Evolutionary conservation across 92 coral and sea anemone species (phyloP).

Genomic region (Porites lobata): DNA sequence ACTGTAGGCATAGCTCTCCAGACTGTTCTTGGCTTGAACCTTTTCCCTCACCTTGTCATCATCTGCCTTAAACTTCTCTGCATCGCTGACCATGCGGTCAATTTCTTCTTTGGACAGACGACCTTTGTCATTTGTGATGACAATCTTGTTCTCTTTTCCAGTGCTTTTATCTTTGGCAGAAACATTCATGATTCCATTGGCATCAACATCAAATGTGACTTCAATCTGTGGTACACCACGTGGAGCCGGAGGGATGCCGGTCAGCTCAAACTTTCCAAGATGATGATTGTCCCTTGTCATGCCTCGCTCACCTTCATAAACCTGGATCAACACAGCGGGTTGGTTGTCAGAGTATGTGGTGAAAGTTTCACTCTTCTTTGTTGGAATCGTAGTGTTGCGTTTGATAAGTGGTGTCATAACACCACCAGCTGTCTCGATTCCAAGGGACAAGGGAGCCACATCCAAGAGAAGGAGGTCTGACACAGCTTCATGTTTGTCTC

Average conservation of each 20-base stretch:
- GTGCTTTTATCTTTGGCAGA: slow-evolving; percentile 73
- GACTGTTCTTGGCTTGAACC: slow-evolving; percentile 79
- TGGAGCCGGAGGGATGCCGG: slow-evolving; percentile 79
- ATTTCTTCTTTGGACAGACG: slow-evolving; percentile 70
- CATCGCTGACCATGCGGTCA: slow-evolving; percentile 73
- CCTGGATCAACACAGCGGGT: slow-evolving; percentile 68
- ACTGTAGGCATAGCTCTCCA: slow-evolving; percentile 90
- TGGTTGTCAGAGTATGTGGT: slow-evolving; percentile 76
- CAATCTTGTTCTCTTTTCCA: slow-evolving; percentile 66
- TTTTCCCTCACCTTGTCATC: slow-evolving; percentile 79
- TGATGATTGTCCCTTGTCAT: slow-evolving; percentile 67
- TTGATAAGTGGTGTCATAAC: slow-evolving; percentile 65
- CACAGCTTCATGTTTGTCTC: slow-evolving; percentile 65
- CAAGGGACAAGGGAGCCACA: slow-evolving; percentile 73
- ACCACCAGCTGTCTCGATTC: slow-evolving; percentile 74
- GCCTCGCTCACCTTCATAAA: slow-evolving; percentile 61
- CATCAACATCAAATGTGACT: slow-evolving; percentile 72
- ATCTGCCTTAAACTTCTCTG: slow-evolving; percentile 80
- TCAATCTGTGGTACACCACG: slow-evolving; percentile 77
- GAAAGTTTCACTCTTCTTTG: slow-evolving; percentile 58
- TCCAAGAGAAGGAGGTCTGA: slow-evolving; percentile 67
- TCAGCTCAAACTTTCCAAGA: slow-evolving; percentile 72
- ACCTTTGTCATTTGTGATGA: slow-evolving; percentile 75
- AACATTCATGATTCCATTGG: slow-evolving; percentile 76
- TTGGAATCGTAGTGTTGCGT: slow-evolving; percentile 69